Percentiles rank a stretch among this genome's conserved stretches.
phyloP scores from a whole-genome alignment of 2,113 vertebrate species.

The Halichoerus grypus region DNA sequence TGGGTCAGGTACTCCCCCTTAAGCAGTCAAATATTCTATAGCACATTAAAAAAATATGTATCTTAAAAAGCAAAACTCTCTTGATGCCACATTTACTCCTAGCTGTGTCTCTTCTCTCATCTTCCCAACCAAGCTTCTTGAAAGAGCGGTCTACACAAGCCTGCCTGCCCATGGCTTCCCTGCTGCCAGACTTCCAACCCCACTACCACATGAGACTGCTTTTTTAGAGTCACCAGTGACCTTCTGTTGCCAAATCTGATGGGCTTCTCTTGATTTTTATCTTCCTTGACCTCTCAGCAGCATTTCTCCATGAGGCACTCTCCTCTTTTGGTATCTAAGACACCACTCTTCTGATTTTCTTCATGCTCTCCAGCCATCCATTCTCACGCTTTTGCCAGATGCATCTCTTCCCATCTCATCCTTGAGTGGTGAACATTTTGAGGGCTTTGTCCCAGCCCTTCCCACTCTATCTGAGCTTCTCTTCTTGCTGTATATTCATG shows the following conservation, averaged over 20 bases:
- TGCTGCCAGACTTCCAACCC: not conserved
- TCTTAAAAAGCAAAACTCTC: not conserved
- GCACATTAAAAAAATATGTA: not conserved
- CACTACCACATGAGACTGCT: not conserved
- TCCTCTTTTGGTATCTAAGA: not conserved
- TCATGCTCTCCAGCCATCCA: not conserved
- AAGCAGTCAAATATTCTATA: not conserved
- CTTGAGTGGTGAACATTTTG: not conserved
- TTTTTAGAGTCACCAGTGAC: not conserved
- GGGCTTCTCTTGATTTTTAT: not conserved
- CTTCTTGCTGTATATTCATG: not conserved
- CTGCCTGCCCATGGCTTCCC: not conserved
- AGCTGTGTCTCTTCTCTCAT: not conserved
- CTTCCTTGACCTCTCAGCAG: not conserved
- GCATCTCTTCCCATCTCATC: not conserved
- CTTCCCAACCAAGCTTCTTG: not conserved
- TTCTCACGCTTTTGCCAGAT: not conserved
- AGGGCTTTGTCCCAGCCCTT: not conserved
- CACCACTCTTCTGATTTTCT: not conserved
- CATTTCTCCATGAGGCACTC: not conserved
- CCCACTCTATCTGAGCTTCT: not conserved
- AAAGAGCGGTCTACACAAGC: not conserved
- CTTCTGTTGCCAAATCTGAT: not conserved
- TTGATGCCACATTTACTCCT: not conserved
- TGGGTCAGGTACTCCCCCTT: not conserved